Evolutionary conservation across 2,113 vertebrate genomes (phyloP).

Genomic region (Nipponia nippon): DNA sequence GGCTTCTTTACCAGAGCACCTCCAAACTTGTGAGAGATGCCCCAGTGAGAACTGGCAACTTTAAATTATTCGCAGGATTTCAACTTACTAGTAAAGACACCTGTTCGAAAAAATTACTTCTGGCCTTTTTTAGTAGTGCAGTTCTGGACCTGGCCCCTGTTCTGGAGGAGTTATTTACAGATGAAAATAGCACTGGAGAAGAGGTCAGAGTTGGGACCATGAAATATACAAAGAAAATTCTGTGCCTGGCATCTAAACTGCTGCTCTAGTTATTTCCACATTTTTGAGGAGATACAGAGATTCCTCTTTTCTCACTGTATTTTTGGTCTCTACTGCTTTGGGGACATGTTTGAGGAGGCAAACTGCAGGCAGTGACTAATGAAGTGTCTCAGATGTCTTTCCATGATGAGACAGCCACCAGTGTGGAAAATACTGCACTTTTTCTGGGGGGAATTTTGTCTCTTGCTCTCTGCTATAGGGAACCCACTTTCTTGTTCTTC

Average conservation of each 20-base stretch:
- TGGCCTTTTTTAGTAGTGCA: background rate
- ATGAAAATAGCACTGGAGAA: background rate
- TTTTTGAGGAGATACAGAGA: background rate
- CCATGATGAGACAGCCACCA: slow-evolving; percentile 29
- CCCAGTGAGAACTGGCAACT: background rate
- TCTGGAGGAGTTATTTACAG: background rate
- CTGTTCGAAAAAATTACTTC: background rate
- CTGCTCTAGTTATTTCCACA: background rate
- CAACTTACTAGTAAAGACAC: background rate
- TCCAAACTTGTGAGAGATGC: background rate
- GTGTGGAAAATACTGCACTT: slow-evolving; percentile 44
- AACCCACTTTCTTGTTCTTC: slow-evolving; percentile 26
- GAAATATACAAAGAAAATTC: background rate
- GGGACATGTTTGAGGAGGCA: background rate
- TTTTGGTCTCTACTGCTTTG: slow-evolving; percentile 12
- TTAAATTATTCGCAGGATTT: background rate
- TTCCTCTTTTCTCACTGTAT: slow-evolving; percentile 45
- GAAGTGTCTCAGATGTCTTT: slow-evolving; percentile 42
- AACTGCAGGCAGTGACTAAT: slow-evolving; percentile 54
- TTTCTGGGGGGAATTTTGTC: slow-evolving; percentile 45
- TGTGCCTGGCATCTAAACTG: background rate
- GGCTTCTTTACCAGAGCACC: background rate
- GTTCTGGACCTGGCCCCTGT: background rate
- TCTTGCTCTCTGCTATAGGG: background rate
- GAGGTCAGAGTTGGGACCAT: background rate